Base-by-base conservation (phyloP, 2,113 vertebrate genomes). In the Lepisosteus osseus region DNA sequence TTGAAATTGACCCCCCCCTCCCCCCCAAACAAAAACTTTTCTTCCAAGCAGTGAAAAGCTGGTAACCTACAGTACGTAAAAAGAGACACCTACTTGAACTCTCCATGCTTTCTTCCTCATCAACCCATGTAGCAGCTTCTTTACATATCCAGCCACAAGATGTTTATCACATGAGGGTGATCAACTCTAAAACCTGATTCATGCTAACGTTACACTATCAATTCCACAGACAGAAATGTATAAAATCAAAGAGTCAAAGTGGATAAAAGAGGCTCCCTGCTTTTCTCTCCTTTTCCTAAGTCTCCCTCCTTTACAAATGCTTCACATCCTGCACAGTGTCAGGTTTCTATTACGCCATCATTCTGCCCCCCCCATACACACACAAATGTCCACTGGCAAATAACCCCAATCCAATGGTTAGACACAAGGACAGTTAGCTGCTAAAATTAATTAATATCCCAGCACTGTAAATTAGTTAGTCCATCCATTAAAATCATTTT, bases 291-390 rank as follows among this genome's bases (percentile, higher is more conserved):
- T 5, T 51, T 5, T 6, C 1, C 77, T 73, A 67, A 83, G 63
- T 81, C 77, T 77, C 54, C 29, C 76, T 47, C 68, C 76, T 68
- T 17, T 67, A 70, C 73, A 78, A 77, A 81, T 75, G 81, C 80
- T 81, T 88, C 80, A 80, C 86, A 84, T 85, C 84, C 83, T 87
- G 83, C 73, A 78, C 75, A 61, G 76, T 73, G 79, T 87, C 88
- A 85, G 84, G 82, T 83, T 87, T 86, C 86, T 85, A 80, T 86
- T 86, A 86, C 79, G 78, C 79, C 84, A 82, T 82, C 81, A 81
- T 79, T 82, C 79, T 86, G 84, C 85, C 80, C 75, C 76, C 80
- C 29, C 29, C 29, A 29, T 29, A 29, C 29, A 29, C 78, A 76
- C 61, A 78, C 83, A 84, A 80, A 75, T 74, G 68, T 87, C 84